These are phyloP conservation scores for Caenorhabditis sp. DNA, from an alignment of 2,888 invertebrate genomes.

Conservation along the genomic window DNA sequence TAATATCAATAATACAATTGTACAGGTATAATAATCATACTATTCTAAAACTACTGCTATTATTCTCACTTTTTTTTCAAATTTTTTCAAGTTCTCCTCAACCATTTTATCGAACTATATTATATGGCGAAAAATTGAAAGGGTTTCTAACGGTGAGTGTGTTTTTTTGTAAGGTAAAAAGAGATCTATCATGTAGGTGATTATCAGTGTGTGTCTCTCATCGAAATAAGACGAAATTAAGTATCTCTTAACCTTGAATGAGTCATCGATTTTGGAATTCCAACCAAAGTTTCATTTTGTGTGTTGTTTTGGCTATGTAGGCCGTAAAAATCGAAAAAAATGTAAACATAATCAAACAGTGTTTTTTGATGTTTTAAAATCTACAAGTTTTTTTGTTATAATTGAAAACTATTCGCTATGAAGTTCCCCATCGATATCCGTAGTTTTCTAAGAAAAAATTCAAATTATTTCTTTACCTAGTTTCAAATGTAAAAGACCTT, in stretches of 20 bases:
- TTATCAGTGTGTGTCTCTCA: not conserved
- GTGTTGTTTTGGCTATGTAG: too few relatives aligned
- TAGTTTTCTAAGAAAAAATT: too few relatives aligned
- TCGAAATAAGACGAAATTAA: not conserved
- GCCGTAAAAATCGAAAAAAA: too few relatives aligned
- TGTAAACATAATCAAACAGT: too few relatives aligned
- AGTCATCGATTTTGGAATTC: not conserved
- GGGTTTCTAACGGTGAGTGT: constrained; percentile 55
- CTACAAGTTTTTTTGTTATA: too few relatives aligned
- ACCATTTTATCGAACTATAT: constrained; percentile 38
- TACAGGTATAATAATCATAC: not conserved
- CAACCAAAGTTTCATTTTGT: too few relatives aligned
- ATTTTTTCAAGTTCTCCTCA: not conserved
- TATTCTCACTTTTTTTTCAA: not conserved
- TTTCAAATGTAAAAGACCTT: not conserved
- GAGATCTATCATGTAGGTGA: not conserved
- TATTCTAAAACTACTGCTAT: not conserved
- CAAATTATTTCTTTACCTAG: too few relatives aligned
- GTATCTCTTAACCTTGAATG: not conserved
- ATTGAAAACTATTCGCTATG: too few relatives aligned
- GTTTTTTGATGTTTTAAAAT: too few relatives aligned
- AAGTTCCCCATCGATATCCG: too few relatives aligned
- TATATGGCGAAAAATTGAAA: constrained; percentile 56
- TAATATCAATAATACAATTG: not conserved
- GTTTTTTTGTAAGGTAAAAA: not conserved